Evolutionary conservation across 2,113 vertebrate genomes (phyloP).

Genomic region (Bos indicus): DNA sequence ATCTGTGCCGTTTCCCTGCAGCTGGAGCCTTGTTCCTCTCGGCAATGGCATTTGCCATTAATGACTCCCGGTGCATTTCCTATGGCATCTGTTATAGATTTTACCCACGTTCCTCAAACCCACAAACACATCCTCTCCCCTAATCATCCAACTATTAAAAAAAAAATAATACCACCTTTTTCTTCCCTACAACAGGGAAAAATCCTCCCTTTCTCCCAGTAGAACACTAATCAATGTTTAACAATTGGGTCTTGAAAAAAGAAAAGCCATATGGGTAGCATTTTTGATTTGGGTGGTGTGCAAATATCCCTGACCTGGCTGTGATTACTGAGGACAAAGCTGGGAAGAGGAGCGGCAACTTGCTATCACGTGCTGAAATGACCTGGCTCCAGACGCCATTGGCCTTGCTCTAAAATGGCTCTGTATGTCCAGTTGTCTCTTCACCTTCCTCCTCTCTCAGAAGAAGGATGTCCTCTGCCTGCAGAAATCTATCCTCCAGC

Average conservation of each 20-base stretch:
- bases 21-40: background rate
- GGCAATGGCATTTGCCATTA: background rate
- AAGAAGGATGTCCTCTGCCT: background rate
- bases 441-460: background rate
- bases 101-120: background rate
- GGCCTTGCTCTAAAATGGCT: no score
- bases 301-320: background rate
- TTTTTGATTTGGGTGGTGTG: background rate
- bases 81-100: background rate
- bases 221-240: background rate
- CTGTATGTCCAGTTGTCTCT: background rate
- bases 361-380: accelerated
- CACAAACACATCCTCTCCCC: background rate
- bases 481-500: background rate
- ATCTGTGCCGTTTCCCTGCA: background rate
- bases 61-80: background rate
- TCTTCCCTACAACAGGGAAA: background rate
- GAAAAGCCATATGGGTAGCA: no score
- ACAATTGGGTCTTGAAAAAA: background rate
- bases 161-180: background rate
- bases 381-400: accelerated
- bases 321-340: background rate
- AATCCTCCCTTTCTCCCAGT: background rate
- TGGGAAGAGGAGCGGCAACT: accelerated
- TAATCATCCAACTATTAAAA: background rate